phyloP scores from a whole-genome alignment of 2,888 invertebrate species.

The Metellina segmentata region DNA sequence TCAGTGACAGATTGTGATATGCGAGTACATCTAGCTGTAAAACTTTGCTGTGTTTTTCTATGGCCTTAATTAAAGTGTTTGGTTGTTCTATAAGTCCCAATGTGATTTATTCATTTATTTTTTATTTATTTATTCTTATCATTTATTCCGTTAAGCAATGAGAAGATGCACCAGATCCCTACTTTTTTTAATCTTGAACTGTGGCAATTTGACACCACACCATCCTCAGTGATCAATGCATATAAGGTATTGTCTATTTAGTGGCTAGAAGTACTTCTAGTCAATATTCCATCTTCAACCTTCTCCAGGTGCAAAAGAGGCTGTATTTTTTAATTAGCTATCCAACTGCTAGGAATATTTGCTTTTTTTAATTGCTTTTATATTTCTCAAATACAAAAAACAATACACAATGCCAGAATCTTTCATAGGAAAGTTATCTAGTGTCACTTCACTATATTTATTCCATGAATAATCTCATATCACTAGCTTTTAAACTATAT shows the following conservation, averaged over 20 bases:
- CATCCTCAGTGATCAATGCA: background rate
- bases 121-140: too few species aligned
- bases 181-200: too few species aligned
- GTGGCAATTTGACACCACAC: too few species aligned
- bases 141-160: too few species aligned
- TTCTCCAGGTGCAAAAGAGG: background rate
- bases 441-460: constrained; percentile 1
- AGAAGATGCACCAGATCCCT: too few species aligned
- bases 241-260: background rate
- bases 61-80: too few species aligned
- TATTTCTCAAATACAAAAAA: constrained; percentile 29
- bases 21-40: too few species aligned
- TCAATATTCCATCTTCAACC: background rate
- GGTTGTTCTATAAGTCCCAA: too few species aligned
- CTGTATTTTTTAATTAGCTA: constrained; percentile 22
- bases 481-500: constrained; percentile 47
- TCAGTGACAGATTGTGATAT: too few species aligned
- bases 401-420: constrained; percentile 8
- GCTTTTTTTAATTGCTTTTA: constrained; percentile 38
- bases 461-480: constrained; percentile 25
- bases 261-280: background rate
- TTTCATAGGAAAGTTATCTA: constrained; percentile 1
- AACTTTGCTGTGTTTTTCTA: too few species aligned
- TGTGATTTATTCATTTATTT: too few species aligned
- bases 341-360: constrained; percentile 25